These are phyloP conservation scores for Drosophila gunungcola DNA, from an alignment of 1,140 invertebrate species.

Conservation along the genomic window DNA sequence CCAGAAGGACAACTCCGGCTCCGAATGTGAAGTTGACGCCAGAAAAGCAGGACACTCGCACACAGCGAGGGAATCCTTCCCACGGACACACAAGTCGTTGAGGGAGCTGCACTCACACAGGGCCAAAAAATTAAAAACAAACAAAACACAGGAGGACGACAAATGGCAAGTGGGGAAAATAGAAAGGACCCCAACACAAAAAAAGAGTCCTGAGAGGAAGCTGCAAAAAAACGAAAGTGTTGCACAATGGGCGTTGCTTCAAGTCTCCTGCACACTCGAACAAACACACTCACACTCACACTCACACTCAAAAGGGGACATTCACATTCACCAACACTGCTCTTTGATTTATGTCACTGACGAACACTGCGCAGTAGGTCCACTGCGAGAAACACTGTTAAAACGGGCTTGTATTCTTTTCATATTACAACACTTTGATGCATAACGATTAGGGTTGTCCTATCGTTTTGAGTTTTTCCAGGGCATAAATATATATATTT, in stretches of 20 bases:
- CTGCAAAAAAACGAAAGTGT: conserved; percentile 76
- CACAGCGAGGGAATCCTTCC: conserved; percentile 9
- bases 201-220: conserved; percentile 17
- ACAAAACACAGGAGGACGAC: conserved; percentile 68
- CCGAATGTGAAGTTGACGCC: conserved; percentile 76
- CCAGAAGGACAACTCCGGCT: conserved; percentile 65
- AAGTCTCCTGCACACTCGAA: conserved; percentile 52
- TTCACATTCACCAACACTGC: conserved; percentile 53
- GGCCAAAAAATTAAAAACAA: conserved; percentile 74
- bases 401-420: too few relatives aligned
- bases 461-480: background rate
- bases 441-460: too few relatives aligned
- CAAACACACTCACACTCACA: conserved; percentile 18
- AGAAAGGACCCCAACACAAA: conserved; percentile 16
- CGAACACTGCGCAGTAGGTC: conserved; percentile 29
- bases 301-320: conserved; percentile 12
- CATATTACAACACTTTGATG: too few relatives aligned
- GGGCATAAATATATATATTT: background rate
- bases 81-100: conserved; percentile 41
- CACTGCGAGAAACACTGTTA: conserved; percentile 35
- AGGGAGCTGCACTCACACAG: conserved; percentile 27
- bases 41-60: conserved; percentile 45
- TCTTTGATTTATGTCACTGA: conserved; percentile 72
- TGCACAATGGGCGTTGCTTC: conserved; percentile 80
- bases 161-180: conserved; percentile 47